Percentiles rank a stretch among this genome's conserved stretches.
Conservation (phyloP, 2,797 vertebrate genomes). For the Rhabdomys pumilio region DNA sequence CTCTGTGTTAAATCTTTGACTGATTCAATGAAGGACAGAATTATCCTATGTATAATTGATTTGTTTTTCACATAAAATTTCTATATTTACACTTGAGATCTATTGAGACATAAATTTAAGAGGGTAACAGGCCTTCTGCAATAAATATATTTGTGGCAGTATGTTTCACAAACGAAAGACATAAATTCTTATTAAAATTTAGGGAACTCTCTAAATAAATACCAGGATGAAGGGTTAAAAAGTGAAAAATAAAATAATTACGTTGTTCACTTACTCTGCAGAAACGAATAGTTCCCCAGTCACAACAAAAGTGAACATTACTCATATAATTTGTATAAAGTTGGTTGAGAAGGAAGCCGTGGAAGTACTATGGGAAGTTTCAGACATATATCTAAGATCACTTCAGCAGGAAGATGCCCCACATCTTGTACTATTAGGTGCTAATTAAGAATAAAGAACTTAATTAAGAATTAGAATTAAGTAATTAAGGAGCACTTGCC, state of each 20-base stretch:
- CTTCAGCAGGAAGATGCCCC: background rate
- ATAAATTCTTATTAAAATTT: conserved; percentile 57
- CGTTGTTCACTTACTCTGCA: background rate
- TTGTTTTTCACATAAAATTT: conserved; percentile 40
- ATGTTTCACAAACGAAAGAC: background rate
- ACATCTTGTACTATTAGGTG: background rate
- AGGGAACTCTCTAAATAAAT: background rate
- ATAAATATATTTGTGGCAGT: background rate
- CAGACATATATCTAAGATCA: background rate
- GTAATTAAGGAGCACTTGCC: conserved; percentile 24
- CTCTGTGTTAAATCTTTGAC: background rate
- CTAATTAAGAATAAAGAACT: conserved; percentile 56
- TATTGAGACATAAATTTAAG: background rate
- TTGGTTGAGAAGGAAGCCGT: background rate
- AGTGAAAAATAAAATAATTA: background rate
- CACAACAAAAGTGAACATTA: background rate
- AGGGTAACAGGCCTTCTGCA: background rate
- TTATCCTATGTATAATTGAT: background rate
- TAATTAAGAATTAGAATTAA: conserved; percentile 50
- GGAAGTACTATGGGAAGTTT: background rate
- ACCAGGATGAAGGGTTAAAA: conserved; percentile 33
- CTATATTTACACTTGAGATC: conserved; percentile 34
- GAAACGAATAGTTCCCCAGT: background rate
- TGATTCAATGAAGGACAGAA: background rate
- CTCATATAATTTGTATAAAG: conserved; percentile 4